phyloP scores from a whole-genome alignment of 1,140 invertebrate species.

The Zaprionus nigranus region DNA sequence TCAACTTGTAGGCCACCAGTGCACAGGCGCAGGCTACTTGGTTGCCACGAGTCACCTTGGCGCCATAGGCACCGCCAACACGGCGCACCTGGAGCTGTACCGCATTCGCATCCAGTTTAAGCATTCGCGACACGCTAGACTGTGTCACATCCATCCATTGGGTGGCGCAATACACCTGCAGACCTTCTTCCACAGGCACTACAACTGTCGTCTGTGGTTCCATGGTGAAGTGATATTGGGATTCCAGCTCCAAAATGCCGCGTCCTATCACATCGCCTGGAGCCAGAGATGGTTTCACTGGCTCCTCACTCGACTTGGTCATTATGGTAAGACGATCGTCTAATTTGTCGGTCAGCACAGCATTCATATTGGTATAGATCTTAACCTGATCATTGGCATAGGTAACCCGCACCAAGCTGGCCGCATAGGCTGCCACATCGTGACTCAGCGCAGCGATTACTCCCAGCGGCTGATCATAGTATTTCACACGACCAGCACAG shows the following conservation, averaged over 20 bases:
- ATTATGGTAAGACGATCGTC: slow-evolving; percentile 88
- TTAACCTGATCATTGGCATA: slow-evolving; percentile 84
- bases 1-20: slow-evolving; percentile 87
- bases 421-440: slow-evolving; percentile 87
- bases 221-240: slow-evolving; percentile 86
- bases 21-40: slow-evolving; percentile 87
- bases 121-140: slow-evolving; percentile 86
- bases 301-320: slow-evolving; percentile 85
- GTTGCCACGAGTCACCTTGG: slow-evolving; percentile 87
- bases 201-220: slow-evolving; percentile 88
- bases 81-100: slow-evolving; percentile 88
- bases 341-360: slow-evolving; percentile 86
- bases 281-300: slow-evolving; percentile 85
- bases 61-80: slow-evolving; percentile 90
- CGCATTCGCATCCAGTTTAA: slow-evolving; percentile 85
- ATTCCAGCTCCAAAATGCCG: slow-evolving; percentile 72
- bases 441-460: slow-evolving; percentile 88
- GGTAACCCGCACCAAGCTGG: slow-evolving; percentile 88
- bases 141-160: slow-evolving; percentile 90
- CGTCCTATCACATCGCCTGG: slow-evolving; percentile 52
- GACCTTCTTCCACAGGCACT: slow-evolving; percentile 86
- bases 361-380: slow-evolving; percentile 82
- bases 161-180: slow-evolving; percentile 87
- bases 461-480: slow-evolving; percentile 90
- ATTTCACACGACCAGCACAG: slow-evolving; percentile 85